A percentile compares a stretch with the other conserved stretches of the same genome.
phyloP scores from a whole-genome alignment of 2,797 vertebrate species.

The Coracias cyanogaster region DNA sequence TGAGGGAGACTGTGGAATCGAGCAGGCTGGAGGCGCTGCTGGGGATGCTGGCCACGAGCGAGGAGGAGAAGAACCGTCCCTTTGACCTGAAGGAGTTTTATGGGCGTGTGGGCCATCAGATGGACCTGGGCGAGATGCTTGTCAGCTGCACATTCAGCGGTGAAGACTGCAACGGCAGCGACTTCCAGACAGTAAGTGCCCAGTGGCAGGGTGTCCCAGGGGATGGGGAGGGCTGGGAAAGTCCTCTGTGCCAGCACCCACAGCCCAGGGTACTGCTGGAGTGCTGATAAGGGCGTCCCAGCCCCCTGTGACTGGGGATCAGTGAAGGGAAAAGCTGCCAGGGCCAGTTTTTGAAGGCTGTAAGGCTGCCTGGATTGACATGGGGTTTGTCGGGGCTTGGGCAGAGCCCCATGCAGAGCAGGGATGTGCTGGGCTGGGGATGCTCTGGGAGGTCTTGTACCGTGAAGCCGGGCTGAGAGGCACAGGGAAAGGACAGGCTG shows the following conservation, averaged over 20 bases:
- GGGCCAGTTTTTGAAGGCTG: neutral
- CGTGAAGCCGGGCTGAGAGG: rapidly evolving
- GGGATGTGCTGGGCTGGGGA: neutral
- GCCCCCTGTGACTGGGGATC: rapidly evolving
- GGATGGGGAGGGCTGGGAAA: neutral
- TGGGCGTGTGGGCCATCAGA: conserved; percentile 25
- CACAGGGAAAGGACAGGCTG: rapidly evolving
- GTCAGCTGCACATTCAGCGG: neutral
- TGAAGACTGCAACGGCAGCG: conserved; percentile 7
- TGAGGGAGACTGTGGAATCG: neutral
- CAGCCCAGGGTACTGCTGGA: neutral
- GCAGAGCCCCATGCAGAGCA: neutral
- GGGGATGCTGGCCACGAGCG: rapidly evolving
- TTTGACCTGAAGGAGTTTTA: conserved; percentile 62
- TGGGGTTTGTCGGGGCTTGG: neutral
- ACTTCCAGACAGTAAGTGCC: conserved; percentile 71
- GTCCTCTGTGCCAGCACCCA: neutral
- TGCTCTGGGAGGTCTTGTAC: neutral
- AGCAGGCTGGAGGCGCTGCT: neutral
- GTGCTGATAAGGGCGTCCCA: neutral
- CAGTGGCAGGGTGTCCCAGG: rapidly evolving
- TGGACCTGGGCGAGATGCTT: conserved; percentile 59
- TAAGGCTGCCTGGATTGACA: neutral
- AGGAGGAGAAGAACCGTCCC: conserved; percentile 11
- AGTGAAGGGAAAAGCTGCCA: neutral